Evolutionary conservation across 2,797 vertebrate genomes (phyloP), one percentile per base, ranked within the genome.

Genomic region (Oryzias dopingdopingensis): DNA sequence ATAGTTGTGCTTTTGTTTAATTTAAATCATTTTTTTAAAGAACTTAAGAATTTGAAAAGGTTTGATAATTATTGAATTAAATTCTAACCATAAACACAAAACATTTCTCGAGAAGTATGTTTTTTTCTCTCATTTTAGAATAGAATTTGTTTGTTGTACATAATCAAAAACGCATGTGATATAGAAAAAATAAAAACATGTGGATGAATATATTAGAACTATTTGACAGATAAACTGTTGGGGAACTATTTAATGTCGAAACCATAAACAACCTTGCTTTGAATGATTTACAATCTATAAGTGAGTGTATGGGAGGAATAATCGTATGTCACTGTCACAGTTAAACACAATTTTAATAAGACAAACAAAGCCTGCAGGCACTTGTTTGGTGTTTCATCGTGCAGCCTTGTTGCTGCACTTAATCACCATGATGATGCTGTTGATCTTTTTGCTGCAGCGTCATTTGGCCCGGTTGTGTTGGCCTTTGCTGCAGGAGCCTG

Each of bases 251-350:
- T 40, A 50, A 59, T 66, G 67, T 70, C 66, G 67, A 63, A 55
- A 77, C 68, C 29, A 43, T 58, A 67, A 76, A 79, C 63, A 72
- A 54, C 52, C 58, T 49, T 49, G 49, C 58, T 52, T 54, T 76
- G 29, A 58, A 70, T 77, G 56, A 79, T 82, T 62, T 72, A 41
- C 61, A 47, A 59, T 53, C 59, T 40, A 62, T 77, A 74, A 70
- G 50, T 48, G 50, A 41, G 59, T 82, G 53, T 74, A 48, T 48
- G 72, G 56, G 64, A 66, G 20, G 41, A 58, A 65, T 72, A 65
- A 79, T 83, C 52, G 72, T 79, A 62, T 43, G 67, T 80, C 66
- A 73, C 53, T 49, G 65, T 80, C 78, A 72, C 62, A 73, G 63
- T 67, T 46, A 64, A 74, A 67, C 55, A 72, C 68, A 59, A 47